Conservation (phyloP, 2,797 vertebrate genomes). For the Emydoidea blandingii region DNA sequence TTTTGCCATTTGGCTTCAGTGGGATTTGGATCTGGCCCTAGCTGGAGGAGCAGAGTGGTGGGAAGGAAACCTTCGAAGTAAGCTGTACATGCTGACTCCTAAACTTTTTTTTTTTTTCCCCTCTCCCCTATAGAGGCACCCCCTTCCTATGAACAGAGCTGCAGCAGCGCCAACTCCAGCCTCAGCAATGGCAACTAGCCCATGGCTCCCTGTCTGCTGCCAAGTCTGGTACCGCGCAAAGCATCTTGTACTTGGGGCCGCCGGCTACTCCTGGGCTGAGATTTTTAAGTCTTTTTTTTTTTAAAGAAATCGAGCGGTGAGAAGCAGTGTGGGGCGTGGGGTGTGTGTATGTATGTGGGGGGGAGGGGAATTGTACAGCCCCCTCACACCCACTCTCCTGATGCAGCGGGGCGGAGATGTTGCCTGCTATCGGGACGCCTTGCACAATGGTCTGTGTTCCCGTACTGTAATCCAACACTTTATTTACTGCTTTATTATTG, state of each 20-base stretch:
- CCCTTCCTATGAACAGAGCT: constrained; percentile 97
- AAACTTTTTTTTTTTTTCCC: background rate
- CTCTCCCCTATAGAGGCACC: constrained; percentile 87
- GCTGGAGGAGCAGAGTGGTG: background rate
- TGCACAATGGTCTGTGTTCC: constrained; percentile 23
- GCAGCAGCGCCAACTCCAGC: constrained; percentile 86
- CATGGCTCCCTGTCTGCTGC: background rate
- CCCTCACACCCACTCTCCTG: background rate
- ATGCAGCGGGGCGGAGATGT: constrained; percentile 16
- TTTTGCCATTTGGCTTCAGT: background rate
- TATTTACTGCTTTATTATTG: constrained; percentile 71
- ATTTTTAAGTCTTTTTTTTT: constrained; percentile 40
- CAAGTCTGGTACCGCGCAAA: constrained; percentile 61
- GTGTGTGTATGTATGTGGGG: background rate
- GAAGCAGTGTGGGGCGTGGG: background rate
- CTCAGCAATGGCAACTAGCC: constrained; percentile 81
- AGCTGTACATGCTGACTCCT: background rate
- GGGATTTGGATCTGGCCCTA: background rate
- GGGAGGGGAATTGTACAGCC: background rate
- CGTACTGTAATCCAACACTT: constrained; percentile 53
- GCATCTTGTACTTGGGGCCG: constrained; percentile 34
- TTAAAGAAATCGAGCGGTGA: constrained; percentile 1
- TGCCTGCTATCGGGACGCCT: constrained; percentile 25
- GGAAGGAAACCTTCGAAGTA: background rate
- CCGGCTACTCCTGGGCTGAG: constrained; percentile 11